Conservation (phyloP, 2,797 vertebrate species). For the Etheostoma perlongum region DNA sequence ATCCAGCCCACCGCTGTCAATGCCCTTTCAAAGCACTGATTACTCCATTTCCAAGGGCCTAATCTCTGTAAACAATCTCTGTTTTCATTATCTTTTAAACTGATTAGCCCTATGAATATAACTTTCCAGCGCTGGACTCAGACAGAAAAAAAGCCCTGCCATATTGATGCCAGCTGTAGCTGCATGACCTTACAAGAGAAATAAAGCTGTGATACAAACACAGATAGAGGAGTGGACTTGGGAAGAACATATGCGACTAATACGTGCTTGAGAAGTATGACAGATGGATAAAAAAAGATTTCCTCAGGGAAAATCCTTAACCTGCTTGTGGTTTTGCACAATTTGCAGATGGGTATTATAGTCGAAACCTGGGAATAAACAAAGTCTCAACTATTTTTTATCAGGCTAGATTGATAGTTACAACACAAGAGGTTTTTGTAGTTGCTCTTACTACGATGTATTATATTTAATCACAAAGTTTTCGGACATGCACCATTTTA, state of each 20-base stretch:
- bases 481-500: conserved; percentile 8
- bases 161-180: conserved; percentile 86
- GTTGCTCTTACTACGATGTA: neutral
- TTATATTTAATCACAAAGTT: conserved; percentile 14
- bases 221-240: conserved; percentile 64
- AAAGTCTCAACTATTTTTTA: conserved; percentile 56
- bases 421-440: conserved; percentile 9
- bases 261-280: conserved; percentile 67
- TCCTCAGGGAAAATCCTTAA: conserved; percentile 62
- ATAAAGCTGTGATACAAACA: conserved; percentile 79
- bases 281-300: conserved; percentile 63
- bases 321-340: conserved; percentile 79
- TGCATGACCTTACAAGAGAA: conserved; percentile 80
- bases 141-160: conserved; percentile 70
- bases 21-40: conserved; percentile 81
- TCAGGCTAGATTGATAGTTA: conserved; percentile 53
- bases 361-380: conserved; percentile 66
- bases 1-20: conserved; percentile 78
- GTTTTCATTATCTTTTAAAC: conserved; percentile 87
- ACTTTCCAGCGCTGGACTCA: conserved; percentile 82
- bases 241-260: conserved; percentile 63
- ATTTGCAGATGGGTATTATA: conserved; percentile 75
- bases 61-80: conserved; percentile 86
- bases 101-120: conserved; percentile 84
- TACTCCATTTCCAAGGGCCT: conserved; percentile 82